These are phyloP conservation scores for Pelodytes ibericus DNA, from an alignment of 2,797 vertebrate genomes.

Conservation along the genomic window DNA sequence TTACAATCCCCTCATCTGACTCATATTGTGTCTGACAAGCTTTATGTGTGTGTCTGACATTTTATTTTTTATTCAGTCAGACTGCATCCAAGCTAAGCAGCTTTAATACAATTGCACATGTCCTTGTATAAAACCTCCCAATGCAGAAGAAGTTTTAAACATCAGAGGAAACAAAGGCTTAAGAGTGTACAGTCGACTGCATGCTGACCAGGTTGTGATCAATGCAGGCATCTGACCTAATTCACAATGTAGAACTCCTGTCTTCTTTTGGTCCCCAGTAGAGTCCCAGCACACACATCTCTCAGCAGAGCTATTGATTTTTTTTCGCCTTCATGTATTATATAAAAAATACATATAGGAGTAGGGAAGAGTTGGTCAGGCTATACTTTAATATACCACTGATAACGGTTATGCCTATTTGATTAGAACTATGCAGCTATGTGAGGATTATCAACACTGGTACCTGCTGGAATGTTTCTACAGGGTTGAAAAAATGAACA, in stretches of 20 bases:
- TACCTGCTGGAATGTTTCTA: neutral
- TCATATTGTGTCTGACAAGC: neutral
- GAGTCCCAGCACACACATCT: constrained; percentile 20
- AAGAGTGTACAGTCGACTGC: constrained; percentile 28
- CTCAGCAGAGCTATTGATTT: constrained; percentile 45
- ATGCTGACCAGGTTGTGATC: constrained; percentile 48
- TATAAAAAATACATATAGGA: constrained; percentile 27
- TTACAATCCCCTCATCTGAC: neutral
- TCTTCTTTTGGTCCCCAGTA: constrained; percentile 29
- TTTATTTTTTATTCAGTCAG: constrained; percentile 21
- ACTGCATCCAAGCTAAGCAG: constrained; percentile 3
- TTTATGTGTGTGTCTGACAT: neutral
- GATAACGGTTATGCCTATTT: neutral
- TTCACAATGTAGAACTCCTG: constrained; percentile 25
- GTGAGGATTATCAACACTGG: neutral
- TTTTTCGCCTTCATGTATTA: constrained; percentile 31
- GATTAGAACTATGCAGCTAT: neutral
- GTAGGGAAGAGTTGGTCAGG: neutral
- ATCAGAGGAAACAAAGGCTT: constrained; percentile 46
- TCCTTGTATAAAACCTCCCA: constrained; percentile 40
- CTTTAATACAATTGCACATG: constrained; percentile 41
- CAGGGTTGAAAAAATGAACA: too few species aligned
- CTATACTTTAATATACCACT: neutral
- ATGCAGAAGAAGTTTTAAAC: constrained; percentile 33
- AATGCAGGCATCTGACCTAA: constrained; percentile 45